These are phyloP conservation scores for Discoglossus pictus DNA, from an alignment of 2,797 vertebrate species.

Conservation along the genomic window DNA sequence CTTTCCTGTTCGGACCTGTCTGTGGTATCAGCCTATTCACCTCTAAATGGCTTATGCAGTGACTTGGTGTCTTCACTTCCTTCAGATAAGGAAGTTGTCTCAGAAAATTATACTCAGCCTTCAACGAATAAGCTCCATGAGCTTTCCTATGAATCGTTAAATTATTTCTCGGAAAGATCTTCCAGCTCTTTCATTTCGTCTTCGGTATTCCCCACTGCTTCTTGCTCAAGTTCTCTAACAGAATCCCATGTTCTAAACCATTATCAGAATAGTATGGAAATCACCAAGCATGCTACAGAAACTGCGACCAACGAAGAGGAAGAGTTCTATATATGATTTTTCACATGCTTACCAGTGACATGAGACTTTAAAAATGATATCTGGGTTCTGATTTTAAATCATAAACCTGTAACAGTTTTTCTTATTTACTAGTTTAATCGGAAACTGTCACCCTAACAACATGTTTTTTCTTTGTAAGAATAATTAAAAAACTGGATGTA, in stretches of 20 bases:
- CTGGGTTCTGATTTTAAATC: no score
- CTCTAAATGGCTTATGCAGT: slow-evolving; percentile 64
- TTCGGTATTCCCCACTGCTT: slow-evolving; percentile 45
- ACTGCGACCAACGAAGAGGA: slow-evolving; percentile 62
- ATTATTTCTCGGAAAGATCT: slow-evolving; percentile 57
- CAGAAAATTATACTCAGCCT: slow-evolving; percentile 48
- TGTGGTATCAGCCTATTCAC: slow-evolving; percentile 84
- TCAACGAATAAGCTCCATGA: slow-evolving; percentile 34
- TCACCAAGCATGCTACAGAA: slow-evolving; percentile 26
- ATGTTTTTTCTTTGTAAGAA: no score
- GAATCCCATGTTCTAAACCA: slow-evolving; percentile 14
- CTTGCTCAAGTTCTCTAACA: slow-evolving; percentile 48
- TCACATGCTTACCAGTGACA: neutral
- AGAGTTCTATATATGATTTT: slow-evolving; percentile 87
- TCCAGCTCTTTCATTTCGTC: slow-evolving; percentile 44
- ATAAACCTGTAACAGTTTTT: no score
- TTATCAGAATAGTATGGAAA: slow-evolving; percentile 44
- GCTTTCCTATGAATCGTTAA: slow-evolving; percentile 50
- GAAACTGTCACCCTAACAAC: no score
- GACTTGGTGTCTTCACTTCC: slow-evolving; percentile 52
- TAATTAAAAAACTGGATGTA: no score
- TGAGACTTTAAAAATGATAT: no score
- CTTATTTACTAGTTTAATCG: no score
- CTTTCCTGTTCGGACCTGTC: slow-evolving; percentile 82
- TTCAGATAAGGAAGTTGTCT: slow-evolving; percentile 23